Evolutionary conservation across 1,140 invertebrate species (phyloP).

Genomic region (Brachionus koreanus): DNA sequence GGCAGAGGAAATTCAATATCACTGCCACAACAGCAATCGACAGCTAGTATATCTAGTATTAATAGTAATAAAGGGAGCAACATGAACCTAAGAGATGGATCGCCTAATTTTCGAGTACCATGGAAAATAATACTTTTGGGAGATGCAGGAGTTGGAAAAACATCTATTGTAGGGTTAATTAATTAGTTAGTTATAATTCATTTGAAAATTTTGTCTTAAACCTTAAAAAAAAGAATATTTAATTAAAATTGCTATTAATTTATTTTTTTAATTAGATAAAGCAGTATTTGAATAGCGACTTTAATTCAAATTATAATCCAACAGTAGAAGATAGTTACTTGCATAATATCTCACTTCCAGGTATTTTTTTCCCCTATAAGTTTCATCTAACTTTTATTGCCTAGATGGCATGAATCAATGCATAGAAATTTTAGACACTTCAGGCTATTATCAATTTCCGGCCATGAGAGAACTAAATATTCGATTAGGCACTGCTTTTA

Average conservation of each 20-base stretch:
- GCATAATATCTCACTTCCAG: conserved; percentile 51
- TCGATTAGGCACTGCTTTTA: conserved; percentile 51
- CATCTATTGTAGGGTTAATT: conserved; percentile 48
- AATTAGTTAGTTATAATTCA: background rate
- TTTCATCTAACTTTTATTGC: conserved; percentile 1
- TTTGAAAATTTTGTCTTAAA: background rate
- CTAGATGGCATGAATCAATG: conserved; percentile 54
- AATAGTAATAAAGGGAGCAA: conserved; percentile 31
- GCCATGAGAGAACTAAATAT: conserved; percentile 57
- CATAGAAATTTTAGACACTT: conserved; percentile 56
- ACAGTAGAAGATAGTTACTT: conserved; percentile 54
- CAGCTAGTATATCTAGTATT: background rate
- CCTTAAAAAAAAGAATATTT: background rate
- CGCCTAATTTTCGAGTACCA: conserved; percentile 11
- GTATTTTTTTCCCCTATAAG: conserved; percentile 45
- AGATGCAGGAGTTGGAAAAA: conserved; percentile 53
- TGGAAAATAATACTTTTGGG: conserved; percentile 52
- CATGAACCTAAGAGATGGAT: conserved; percentile 33
- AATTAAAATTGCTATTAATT: background rate
- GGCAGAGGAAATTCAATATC: background rate
- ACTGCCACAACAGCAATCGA: background rate
- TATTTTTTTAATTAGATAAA: conserved; percentile 40
- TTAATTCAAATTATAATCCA: conserved; percentile 50
- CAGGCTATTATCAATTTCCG: conserved; percentile 55
- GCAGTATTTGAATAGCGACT: conserved; percentile 52